Evolutionary conservation across 2,113 vertebrate species (phyloP), one percentile per base, ranked within the genome.

Genomic region (Hypomesus transpacificus): DNA sequence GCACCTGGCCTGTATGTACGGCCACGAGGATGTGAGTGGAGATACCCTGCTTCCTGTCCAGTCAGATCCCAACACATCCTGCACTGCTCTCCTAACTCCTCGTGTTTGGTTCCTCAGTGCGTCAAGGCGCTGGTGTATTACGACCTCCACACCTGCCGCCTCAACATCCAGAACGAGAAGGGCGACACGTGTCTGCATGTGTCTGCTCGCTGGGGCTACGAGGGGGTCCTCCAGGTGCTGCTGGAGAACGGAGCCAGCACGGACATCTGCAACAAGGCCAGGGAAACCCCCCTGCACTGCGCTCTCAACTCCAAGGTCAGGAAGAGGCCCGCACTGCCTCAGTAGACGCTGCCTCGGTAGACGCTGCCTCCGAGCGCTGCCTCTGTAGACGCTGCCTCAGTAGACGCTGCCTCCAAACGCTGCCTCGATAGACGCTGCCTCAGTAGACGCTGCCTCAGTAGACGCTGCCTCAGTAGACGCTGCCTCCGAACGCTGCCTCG

Each of bases 111-210:
- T 74, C 73, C 69, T 85, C 82, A 99, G 97, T 99, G 97, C 13
- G 96, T 99, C 82, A 99, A 99, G 92, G 97, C 96, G 46, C 77
- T 99, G 84, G 94, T 98, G 68, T 98, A 98, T 88, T 99, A 94
- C 1, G 94, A 99, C 9, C 81, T 93, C 70, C 92, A 93, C 65
- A 85, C 89, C 2, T 98, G 96, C 75, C 91, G 90, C 0, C 88
- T 98, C 73, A 94, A 98, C 68, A 86, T 93, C 51, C 92, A 94
- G 63, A 99, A 98, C 0, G 97, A 98, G 61, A 98, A 97, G 80
- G 95, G 96, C 39, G 96, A 99, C 85, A 94, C 96, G 0, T 89
- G 96, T 2, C 90, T 99, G 18, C 97, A 99, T 86, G 87, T 96
- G 7, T 95, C 96, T 13, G 91, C 97, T 0, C 95, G 97, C 0